A percentile compares a stretch with the other conserved stretches of the same genome.
phyloP scores from a whole-genome alignment of 2,888 invertebrate genomes.

The Drymonia ruficornis region DNA sequence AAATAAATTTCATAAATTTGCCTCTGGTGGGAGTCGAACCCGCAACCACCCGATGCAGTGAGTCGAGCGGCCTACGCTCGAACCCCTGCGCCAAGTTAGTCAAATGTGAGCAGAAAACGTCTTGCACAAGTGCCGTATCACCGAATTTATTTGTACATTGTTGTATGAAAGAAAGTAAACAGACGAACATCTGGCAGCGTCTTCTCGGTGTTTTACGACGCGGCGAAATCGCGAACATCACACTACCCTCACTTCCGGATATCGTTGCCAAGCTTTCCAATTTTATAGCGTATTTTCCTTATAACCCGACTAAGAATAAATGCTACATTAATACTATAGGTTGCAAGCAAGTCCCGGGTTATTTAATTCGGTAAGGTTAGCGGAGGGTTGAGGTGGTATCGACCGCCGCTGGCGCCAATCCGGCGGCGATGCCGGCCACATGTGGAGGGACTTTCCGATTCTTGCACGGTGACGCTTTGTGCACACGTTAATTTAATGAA shows the following conservation, averaged over 20 bases:
- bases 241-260: conserved; percentile 5
- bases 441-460: conserved; percentile 28
- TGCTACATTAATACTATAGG: not conserved
- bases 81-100: no score
- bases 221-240: conserved; percentile 23
- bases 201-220: conserved; percentile 16
- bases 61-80: no score
- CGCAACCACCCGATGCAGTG: no score
- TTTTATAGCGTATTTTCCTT: conserved; percentile 22
- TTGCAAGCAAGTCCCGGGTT: not conserved
- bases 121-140: not conserved
- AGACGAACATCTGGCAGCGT: conserved; percentile 39
- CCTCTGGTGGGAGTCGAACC: no score
- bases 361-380: conserved; percentile 29
- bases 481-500: not conserved
- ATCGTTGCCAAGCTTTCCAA: conserved; percentile 12
- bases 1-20: no score
- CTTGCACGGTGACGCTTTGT: conserved; percentile 4
- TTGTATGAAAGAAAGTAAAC: conserved; percentile 26
- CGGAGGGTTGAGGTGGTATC: conserved; percentile 50
- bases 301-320: conserved; percentile 18
- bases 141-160: not conserved
- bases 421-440: conserved; percentile 47
- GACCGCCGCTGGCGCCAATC: conserved; percentile 58
- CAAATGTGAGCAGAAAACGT: no score